phyloP scores from a whole-genome alignment of 1,140 invertebrate species.

The Pogonognathellus flavescens region DNA sequence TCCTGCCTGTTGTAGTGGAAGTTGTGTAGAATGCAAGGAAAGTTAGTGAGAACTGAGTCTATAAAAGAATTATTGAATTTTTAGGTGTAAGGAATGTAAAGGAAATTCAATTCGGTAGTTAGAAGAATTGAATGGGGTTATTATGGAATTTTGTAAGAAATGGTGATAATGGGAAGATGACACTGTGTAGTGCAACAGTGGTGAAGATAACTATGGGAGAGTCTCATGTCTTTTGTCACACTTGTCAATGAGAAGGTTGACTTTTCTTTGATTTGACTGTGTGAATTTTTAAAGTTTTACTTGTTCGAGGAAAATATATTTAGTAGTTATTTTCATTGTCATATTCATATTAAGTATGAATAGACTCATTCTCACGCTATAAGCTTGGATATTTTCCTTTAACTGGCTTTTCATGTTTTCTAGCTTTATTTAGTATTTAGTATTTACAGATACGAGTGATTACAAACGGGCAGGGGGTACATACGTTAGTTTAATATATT shows the following conservation, averaged over 20 bases:
- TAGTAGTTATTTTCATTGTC: neutral
- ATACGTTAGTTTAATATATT: too few species aligned
- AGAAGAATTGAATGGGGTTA: neutral
- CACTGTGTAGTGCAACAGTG: neutral
- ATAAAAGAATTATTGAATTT: neutral
- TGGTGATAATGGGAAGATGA: conserved; percentile 18
- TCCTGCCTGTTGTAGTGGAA: neutral
- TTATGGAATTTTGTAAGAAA: conserved; percentile 11
- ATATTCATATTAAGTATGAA: too few species aligned
- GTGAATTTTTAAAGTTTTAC: neutral
- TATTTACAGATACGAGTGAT: too few species aligned
- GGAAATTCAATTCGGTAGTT: conserved; percentile 4
- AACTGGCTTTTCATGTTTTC: too few species aligned
- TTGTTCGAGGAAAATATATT: neutral
- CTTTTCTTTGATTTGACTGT: neutral
- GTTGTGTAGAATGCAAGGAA: neutral
- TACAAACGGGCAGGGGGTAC: too few species aligned
- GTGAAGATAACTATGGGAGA: neutral
- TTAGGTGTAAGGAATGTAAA: neutral
- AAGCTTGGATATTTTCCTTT: too few species aligned
- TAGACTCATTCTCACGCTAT: too few species aligned
- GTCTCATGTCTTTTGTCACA: neutral
- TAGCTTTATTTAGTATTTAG: too few species aligned
- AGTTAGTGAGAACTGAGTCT: neutral
- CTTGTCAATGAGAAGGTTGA: neutral